Percentiles rank a stretch among this genome's conserved stretches.
Conservation (phyloP, 2,113 vertebrate genomes). For the Gavia stellata region DNA sequence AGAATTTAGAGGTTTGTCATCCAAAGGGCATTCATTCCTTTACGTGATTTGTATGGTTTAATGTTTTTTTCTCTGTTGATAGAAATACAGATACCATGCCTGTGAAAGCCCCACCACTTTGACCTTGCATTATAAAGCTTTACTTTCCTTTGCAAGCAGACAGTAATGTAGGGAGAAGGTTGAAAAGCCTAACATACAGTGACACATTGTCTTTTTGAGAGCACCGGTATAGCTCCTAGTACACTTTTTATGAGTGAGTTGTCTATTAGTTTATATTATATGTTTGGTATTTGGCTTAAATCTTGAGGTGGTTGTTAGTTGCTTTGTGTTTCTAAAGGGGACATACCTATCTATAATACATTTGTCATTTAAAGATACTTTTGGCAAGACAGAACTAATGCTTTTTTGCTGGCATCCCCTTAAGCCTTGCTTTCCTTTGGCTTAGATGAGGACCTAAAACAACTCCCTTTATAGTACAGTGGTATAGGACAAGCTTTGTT, state of each 20-base stretch:
- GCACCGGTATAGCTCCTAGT: not conserved
- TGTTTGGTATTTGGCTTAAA: not conserved
- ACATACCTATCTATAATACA: not conserved
- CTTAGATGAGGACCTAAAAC: not conserved
- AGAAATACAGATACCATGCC: not conserved
- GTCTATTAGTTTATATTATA: not conserved
- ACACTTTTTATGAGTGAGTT: not conserved
- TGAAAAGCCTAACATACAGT: not conserved
- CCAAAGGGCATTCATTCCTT: not conserved
- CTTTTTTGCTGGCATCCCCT: not conserved
- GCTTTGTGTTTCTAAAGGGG: not conserved
- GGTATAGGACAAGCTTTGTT: not conserved
- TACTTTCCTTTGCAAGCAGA: not conserved
- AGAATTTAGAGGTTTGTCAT: not conserved
- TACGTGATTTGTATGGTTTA: not conserved
- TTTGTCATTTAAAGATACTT: not conserved
- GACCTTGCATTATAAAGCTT: not conserved
- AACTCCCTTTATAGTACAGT: not conserved
- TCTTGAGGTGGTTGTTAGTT: not conserved
- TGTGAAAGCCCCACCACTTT: not conserved
- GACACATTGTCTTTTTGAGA: not conserved
- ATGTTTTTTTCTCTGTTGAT: not conserved
- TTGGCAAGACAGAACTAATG: not conserved
- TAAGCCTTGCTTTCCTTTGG: not conserved
- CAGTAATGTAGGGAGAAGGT: not conserved